Evolutionary conservation across 1,140 invertebrate species (phyloP).

Genomic region (Nasonia vitripennis): DNA sequence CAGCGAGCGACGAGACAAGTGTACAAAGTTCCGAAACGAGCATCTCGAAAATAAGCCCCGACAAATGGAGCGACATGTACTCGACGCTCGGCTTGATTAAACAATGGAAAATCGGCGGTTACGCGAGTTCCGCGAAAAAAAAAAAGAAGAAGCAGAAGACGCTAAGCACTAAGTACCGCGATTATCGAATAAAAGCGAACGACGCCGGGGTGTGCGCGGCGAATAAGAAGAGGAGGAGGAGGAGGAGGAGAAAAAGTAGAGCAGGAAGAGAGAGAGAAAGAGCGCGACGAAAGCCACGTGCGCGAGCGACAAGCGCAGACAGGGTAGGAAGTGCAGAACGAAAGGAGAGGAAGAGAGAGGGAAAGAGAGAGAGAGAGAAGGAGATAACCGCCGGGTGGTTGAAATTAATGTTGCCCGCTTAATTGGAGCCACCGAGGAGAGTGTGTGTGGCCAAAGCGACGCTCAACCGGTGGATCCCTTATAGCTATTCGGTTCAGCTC

Average conservation of each 20-base stretch:
- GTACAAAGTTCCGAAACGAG: background rate
- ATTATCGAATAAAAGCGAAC: constrained; percentile 27
- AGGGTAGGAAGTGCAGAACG: constrained; percentile 51
- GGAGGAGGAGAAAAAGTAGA: constrained; percentile 35
- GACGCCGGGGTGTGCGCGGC: background rate
- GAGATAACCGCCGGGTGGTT: constrained; percentile 72
- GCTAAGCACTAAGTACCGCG: background rate
- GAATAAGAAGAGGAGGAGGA: background rate
- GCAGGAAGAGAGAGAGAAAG: constrained; percentile 16
- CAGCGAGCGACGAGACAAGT: background rate
- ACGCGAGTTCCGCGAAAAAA: background rate
- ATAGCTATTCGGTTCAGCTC: too few relatives aligned
- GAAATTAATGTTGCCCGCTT: constrained; percentile 74
- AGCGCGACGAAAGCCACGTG: constrained; percentile 38
- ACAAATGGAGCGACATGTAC: background rate
- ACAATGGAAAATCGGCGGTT: background rate
- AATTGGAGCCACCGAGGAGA: constrained; percentile 74
- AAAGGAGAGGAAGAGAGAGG: constrained; percentile 45
- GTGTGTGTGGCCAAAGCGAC: constrained; percentile 73
- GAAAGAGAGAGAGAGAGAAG: constrained; percentile 57
- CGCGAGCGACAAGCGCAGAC: constrained; percentile 48
- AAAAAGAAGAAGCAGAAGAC: background rate
- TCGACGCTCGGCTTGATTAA: background rate
- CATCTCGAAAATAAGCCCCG: background rate
- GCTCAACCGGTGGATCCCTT: constrained; percentile 61